Evolutionary conservation across 2,888 invertebrate genomes (phyloP).

Genomic region (Trichogramma evanescens): DNA sequence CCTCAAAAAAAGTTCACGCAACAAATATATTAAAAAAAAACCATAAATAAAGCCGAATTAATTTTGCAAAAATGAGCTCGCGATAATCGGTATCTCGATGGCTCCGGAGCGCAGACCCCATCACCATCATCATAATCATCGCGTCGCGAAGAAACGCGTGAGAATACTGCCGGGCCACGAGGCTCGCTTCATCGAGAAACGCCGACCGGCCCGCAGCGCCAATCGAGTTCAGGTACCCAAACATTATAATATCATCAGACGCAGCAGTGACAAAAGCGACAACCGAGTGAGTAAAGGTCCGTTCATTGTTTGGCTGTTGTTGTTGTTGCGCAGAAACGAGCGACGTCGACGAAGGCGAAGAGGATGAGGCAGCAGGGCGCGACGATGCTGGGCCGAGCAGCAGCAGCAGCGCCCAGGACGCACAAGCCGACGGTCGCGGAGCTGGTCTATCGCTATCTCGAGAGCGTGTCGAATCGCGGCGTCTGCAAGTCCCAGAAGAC

Average conservation of each 20-base stretch:
- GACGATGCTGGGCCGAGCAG: conserved; percentile 23
- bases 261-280: neutral
- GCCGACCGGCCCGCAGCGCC: neutral
- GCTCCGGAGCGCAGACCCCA: neutral
- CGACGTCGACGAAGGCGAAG: neutral
- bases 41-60: neutral
- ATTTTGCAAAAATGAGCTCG: neutral
- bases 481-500: conserved; percentile 1
- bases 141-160: conserved; percentile 2
- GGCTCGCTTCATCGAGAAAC: conserved; percentile 9
- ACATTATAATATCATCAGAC: no score
- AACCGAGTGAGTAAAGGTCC: neutral
- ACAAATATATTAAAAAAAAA: no score
- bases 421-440: conserved; percentile 25
- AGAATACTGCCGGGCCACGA: conserved; percentile 13
- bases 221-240: no score
- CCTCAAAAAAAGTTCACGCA: no score
- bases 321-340: neutral
- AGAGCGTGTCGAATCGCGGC: conserved; percentile 8
- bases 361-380: conserved; percentile 20
- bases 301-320: neutral
- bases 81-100: neutral
- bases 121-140: neutral
- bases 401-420: neutral
- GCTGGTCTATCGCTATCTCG: conserved; percentile 27